phyloP scores from a whole-genome alignment of 2,113 vertebrate species.

The Syngnathoides biaculeatus region DNA sequence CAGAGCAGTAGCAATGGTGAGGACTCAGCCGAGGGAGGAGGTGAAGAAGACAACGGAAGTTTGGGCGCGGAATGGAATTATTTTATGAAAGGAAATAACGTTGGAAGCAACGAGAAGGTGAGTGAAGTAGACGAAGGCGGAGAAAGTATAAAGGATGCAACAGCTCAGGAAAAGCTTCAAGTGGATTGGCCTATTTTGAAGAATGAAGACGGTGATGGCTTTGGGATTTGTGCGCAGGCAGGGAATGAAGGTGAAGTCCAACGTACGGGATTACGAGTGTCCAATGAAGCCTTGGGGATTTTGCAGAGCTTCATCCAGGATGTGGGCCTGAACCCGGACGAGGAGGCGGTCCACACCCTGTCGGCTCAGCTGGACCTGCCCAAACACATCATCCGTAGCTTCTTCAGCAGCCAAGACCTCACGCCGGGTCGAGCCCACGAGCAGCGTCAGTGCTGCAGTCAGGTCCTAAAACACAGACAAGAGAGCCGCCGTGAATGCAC shows the following conservation, averaged over 20 bases:
- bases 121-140: constrained; percentile 66
- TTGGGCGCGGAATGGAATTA: constrained; percentile 36
- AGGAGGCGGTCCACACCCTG: constrained; percentile 94
- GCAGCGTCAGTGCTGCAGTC: constrained; percentile 11
- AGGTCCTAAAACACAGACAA: constrained; percentile 16
- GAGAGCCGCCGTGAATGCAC: constrained; percentile 2
- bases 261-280: constrained; percentile 75
- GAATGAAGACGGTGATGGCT: constrained; percentile 14
- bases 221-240: constrained; percentile 13
- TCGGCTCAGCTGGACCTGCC: constrained; percentile 91
- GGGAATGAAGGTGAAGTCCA: constrained; percentile 14
- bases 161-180: constrained; percentile 19
- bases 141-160: constrained; percentile 16
- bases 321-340: constrained; percentile 90
- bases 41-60: constrained; percentile 26
- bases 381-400: constrained; percentile 90
- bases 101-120: constrained; percentile 22
- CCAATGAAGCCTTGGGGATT: constrained; percentile 88
- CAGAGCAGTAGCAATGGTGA: constrained; percentile 31
- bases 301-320: constrained; percentile 96
- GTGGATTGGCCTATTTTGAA: constrained; percentile 33
- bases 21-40: constrained; percentile 46
- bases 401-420: constrained; percentile 91
- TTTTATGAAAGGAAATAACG: neutral
- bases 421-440: constrained; percentile 68